These are phyloP conservation scores for Platycercus adscitus DNA, from an alignment of 2,113 vertebrate species.

Conservation along the genomic window DNA sequence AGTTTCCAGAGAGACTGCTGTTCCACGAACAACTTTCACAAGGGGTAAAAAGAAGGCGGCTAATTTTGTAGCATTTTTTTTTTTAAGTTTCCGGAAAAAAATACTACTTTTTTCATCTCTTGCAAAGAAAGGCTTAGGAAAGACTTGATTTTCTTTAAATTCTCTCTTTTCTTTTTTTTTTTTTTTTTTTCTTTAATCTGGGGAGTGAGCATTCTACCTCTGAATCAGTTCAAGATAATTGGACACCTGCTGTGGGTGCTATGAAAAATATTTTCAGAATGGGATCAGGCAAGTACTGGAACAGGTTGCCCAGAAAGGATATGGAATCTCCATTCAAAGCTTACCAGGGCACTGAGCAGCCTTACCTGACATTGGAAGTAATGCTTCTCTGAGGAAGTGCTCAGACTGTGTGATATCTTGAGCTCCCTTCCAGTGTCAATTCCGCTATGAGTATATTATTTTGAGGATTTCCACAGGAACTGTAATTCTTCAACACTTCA, in stretches of 20 bases:
- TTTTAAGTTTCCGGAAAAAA: neutral
- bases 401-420: fast-evolving
- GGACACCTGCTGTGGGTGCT: neutral
- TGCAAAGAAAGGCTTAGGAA: neutral
- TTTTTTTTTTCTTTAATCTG: neutral
- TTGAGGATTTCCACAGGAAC: neutral
- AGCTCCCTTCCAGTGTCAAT: neutral
- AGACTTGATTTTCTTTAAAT: neutral
- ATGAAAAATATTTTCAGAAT: neutral
- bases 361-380: neutral
- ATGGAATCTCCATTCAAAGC: neutral
- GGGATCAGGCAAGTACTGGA: neutral
- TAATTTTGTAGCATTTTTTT: neutral
- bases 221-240: neutral
- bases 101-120: neutral
- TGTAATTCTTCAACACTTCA: neutral
- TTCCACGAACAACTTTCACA: neutral
- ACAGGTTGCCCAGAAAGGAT: neutral
- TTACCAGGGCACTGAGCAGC: neutral
- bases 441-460: neutral
- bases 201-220: neutral
- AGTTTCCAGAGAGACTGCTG: neutral
- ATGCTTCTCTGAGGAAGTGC: neutral
- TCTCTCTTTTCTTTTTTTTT: neutral
- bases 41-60: neutral